Evolutionary conservation across 2,797 vertebrate genomes (phyloP), one percentile per base, ranked within the genome.

Genomic region (Otus scops): DNA sequence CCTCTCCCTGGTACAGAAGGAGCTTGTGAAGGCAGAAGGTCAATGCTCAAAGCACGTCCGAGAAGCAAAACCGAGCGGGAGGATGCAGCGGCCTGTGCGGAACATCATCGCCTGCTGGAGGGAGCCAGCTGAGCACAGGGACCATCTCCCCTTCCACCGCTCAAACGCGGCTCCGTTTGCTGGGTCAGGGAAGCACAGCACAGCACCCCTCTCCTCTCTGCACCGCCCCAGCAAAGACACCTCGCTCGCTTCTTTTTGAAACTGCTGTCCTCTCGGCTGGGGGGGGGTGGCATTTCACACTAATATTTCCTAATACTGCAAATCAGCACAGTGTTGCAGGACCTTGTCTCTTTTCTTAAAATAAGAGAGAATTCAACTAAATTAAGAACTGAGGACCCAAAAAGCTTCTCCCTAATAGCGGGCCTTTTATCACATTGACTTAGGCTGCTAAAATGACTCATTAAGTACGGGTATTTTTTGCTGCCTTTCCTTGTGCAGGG

Each of bases 281-380:
- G 71, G 30, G 51, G n/a, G n/a, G 48, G 19, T 4, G 19, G 38
- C 5, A 43, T 45, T 73, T 5, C 51, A 47, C 56, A 39, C 8
- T 36, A 13, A 6, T 26, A 7, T 19, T 30, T 60, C 56, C 53
- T 7, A 23, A 36, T 13, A 39, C 0, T 53, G 21, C 13, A 71
- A 85, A 12, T 12, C 34, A 81, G 80, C 45, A 38, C 30, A 6
- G 67, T 28, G 76, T 86, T 57, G 38, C 80, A 92, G 78, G 89
- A 85, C 84, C 83, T 88, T 67, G 64, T 70, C 78, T 96, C 93
- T 95, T 88, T 90, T 96, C 89, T 92, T 93, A 95, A 95, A 96
- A 93, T 96, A 43, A 97, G 96, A 97, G 80, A 85, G 95, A 97
- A 95, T 95, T 92, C 88, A 96, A 96, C 95, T 97, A 97, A 97